phyloP scores from a whole-genome alignment of 2,113 vertebrate species.

The Strigops habroptila region DNA sequence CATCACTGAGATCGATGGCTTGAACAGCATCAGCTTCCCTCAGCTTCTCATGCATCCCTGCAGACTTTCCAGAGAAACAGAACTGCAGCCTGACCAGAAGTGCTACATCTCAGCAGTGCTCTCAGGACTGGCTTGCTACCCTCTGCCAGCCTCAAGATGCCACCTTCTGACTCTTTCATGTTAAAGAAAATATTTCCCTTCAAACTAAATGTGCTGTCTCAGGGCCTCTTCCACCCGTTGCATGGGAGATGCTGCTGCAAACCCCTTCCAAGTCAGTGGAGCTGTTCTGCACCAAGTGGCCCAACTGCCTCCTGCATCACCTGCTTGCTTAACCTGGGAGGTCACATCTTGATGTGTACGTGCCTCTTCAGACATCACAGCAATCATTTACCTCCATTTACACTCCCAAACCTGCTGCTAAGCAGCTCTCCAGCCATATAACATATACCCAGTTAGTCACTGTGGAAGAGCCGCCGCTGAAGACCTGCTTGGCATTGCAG shows the following conservation, averaged over 20 bases:
- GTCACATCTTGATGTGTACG: fast-evolving
- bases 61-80: fast-evolving
- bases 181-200: neutral
- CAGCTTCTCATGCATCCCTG: fast-evolving
- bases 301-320: fast-evolving
- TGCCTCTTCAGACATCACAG: neutral
- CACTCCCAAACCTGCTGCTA: neutral
- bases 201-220: neutral
- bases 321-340: neutral
- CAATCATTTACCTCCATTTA: neutral
- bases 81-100: neutral
- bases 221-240: neutral
- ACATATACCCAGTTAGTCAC: fast-evolving
- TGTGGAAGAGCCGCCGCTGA: fast-evolving
- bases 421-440: neutral
- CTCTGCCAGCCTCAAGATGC: neutral
- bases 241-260: neutral
- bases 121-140: neutral
- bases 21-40: neutral
- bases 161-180: neutral
- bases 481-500: fast-evolving
- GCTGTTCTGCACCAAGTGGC: neutral
- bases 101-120: neutral
- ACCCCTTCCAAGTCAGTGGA: neutral
- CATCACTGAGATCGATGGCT: fast-evolving